These are phyloP conservation scores for Spinus olivaceus DNA, from an alignment of 2,797 vertebrate genomes.

Conservation along the genomic window DNA sequence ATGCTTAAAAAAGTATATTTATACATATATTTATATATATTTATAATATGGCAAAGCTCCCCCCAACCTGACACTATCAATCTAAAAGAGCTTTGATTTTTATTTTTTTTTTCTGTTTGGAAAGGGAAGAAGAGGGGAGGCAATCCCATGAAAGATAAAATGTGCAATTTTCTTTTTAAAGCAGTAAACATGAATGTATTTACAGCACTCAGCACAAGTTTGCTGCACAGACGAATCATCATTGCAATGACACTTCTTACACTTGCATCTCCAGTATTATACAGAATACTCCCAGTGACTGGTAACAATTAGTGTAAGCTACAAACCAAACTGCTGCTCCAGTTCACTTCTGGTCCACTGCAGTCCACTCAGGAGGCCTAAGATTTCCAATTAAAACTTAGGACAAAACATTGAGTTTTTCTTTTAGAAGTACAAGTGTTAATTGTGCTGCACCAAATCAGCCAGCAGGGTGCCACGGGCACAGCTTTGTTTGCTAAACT, in stretches of 20 bases:
- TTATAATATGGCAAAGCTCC: conserved; percentile 74
- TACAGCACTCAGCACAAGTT: conserved; percentile 73
- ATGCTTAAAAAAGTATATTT: conserved; percentile 81
- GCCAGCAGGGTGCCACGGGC: background rate
- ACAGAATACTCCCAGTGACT: conserved; percentile 61
- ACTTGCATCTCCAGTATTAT: conserved; percentile 58
- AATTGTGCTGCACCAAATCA: background rate
- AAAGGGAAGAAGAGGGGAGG: conserved; percentile 52
- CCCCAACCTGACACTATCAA: conserved; percentile 56
- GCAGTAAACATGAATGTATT: conserved; percentile 76
- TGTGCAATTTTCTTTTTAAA: conserved; percentile 78
- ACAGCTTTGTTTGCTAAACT: background rate
- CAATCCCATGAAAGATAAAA: conserved; percentile 72
- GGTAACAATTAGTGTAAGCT: conserved; percentile 43
- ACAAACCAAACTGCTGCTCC: conserved; percentile 50
- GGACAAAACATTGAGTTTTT: background rate
- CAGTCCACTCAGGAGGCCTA: conserved; percentile 12
- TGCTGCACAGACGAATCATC: conserved; percentile 63
- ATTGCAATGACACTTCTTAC: conserved; percentile 54
- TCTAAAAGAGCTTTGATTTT: conserved; percentile 63
- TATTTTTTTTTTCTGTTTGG: background rate
- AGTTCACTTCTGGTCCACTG: conserved; percentile 48
- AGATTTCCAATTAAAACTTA: background rate
- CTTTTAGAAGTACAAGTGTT: background rate
- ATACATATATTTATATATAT: conserved; percentile 76